Evolutionary conservation across 2,797 vertebrate species (phyloP).

Genomic region (Ctenosaura bakeri): DNA sequence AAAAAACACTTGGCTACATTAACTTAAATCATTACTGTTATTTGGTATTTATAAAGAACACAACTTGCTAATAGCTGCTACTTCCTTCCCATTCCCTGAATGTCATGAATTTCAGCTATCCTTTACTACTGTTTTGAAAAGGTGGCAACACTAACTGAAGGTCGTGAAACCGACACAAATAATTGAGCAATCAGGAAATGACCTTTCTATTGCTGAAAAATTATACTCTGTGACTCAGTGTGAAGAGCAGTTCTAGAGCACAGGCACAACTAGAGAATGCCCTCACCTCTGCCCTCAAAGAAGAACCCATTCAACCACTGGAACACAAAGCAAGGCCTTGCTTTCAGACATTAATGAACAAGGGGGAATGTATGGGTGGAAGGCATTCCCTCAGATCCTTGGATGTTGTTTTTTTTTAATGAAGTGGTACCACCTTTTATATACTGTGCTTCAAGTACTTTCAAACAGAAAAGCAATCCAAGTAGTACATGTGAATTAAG

Average conservation of each 20-base stretch:
- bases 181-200: neutral
- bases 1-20: too few relatives aligned
- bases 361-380: neutral
- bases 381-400: neutral
- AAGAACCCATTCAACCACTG: neutral
- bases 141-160: neutral
- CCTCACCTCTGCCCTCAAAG: neutral
- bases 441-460: neutral
- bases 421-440: neutral
- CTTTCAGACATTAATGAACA: neutral
- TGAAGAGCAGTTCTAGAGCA: neutral
- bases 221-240: neutral
- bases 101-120: neutral
- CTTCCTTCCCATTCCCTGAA: too few relatives aligned
- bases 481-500: neutral
- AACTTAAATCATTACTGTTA: neutral
- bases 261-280: neutral
- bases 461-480: neutral
- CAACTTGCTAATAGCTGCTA: too few relatives aligned
- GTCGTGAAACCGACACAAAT: neutral
- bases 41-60: neutral
- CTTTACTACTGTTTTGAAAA: neutral
- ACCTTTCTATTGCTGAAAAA: neutral
- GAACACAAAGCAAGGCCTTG: neutral
- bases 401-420: neutral